Evolutionary conservation across 2,888 invertebrate genomes (phyloP).

Genomic region (Chrysotoxum bicinctum): DNA sequence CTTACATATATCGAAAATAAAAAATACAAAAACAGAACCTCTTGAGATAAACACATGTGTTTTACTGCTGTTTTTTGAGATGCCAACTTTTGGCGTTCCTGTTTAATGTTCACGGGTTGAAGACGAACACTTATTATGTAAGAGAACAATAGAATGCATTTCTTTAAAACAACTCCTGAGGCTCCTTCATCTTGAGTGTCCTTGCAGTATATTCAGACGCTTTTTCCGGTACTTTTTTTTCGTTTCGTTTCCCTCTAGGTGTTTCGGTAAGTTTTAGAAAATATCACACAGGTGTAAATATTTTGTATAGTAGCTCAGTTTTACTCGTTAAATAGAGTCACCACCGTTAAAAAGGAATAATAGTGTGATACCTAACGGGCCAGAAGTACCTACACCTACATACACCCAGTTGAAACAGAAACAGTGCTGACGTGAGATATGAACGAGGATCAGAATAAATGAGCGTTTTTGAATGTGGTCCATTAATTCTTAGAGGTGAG

Average conservation of each 20-base stretch:
- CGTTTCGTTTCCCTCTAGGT: not conserved
- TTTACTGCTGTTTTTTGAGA: slow-evolving; percentile 5
- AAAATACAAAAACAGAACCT: not conserved
- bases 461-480: slow-evolving; percentile 60
- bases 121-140: not conserved
- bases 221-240: slow-evolving; percentile 1
- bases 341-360: slow-evolving; percentile 61
- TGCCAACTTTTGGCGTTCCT: slow-evolving; percentile 20
- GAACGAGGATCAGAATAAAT: slow-evolving; percentile 49
- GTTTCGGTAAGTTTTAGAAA: slow-evolving; percentile 29
- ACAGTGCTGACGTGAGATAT: not conserved
- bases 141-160: slow-evolving; percentile 55
- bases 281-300: slow-evolving; percentile 1
- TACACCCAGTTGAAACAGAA: not conserved
- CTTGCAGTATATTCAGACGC: slow-evolving; percentile 21
- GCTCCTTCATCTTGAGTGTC: slow-evolving; percentile 59
- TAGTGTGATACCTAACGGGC: slow-evolving; percentile 51
- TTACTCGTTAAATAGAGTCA: slow-evolving; percentile 59
- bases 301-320: slow-evolving; percentile 30
- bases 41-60: slow-evolving; percentile 41
- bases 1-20: not conserved
- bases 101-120: not conserved
- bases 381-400: not conserved
- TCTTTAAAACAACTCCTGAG: slow-evolving; percentile 26
- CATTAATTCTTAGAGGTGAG: slow-evolving; percentile 60